Evolutionary conservation across 2,113 vertebrate species (phyloP), one percentile per base, ranked within the genome.

Genomic region (Toxostoma redivivum): DNA sequence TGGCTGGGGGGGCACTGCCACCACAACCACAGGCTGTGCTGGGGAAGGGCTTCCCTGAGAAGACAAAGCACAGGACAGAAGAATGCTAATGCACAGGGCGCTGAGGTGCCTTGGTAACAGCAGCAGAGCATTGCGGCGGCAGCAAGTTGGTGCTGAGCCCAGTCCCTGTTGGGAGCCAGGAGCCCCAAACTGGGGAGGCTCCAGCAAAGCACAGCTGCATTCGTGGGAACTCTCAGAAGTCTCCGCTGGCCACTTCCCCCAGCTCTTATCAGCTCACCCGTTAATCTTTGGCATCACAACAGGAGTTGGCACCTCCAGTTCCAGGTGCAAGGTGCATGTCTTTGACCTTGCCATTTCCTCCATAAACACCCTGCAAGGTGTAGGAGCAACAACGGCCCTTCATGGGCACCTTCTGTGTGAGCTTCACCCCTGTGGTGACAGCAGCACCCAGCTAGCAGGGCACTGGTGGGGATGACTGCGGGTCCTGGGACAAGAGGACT

Each of bases 261-360:
- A 21, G 73, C 69, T 60, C 95, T 97, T 97, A 96, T 97, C 95
- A 79, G 66, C 1, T 0, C 0, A 2, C 93, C 93, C 10, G 40
- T 93, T 96, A 92, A 84, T 95, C 86, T 94, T 50, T 78, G 92
- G 93, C 93, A 88, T 80, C 35, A 0, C 81, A 84, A 47, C 85
- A 84, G 48, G 67, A 95, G 72, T 86, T 94, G 94, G 94, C 95
- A 94, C 92, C 94, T 96, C 66, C 81, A 88, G 93, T 88, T 96
- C 85, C 94, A 96, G 91, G 96, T 92, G 94, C 93, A 95, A 96
- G 90, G 95, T 94, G 90, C 94, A 1, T 20, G 66, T 47, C 79
- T 96, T 74, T 73, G 88, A 88, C 93, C 88, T 97, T 88, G 87
- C 71, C 79, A n/a, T 77, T 91, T 96, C 90, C 64, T 33, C 92